Base-by-base conservation (phyloP, 2,113 vertebrate genomes). In the Oreochromis niloticus region DNA sequence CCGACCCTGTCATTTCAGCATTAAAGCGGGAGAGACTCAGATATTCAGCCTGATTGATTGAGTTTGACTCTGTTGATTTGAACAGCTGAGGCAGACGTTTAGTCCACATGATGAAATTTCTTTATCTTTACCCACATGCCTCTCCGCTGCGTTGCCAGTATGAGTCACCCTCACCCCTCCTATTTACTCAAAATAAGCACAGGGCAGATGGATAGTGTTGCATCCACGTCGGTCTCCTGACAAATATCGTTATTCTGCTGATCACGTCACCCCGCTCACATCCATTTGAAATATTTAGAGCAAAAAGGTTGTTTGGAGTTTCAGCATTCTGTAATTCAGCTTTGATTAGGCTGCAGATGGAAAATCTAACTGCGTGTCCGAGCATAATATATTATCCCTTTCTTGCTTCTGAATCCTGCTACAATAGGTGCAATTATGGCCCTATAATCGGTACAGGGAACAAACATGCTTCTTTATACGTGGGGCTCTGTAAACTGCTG, bases 251-350 rank as follows among this genome's bases (percentile, higher is more conserved):
- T 91, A 83, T 87, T 78, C 43, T 92, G 90, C 84, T 3, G 68
- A 82, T 92, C 91, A 92, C 66, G 83, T 89, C 27, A 14, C 22
- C 24, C 57, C 2, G 75, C 90, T 86, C 80, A 10, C 81, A 82
- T 86, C 83, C 85, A 87, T 91, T 92, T 94, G 66, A 93, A 94
- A 95, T 94, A 95, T 95, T 92, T 88, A 90, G 71, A 87, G 82
- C 79, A 79, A 91, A 94, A 88, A 87, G 88, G 84, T 85, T 88
- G 85, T 90, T 91, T 83, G 48, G 91, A 88, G 86, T 88, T 84
- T 81, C 59, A 85, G 71, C 48, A 27, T 86, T 91, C 84, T 85
- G 73, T 86, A 87, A 93, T 92, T 93, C 75, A 84, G 73, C 90
- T 91, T 85, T 88, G 83, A 95, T 94, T 92, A 91, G 85, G 55